phyloP scores from a whole-genome alignment of 2,797 vertebrate species.

The Tenualosa thibaudeaui region DNA sequence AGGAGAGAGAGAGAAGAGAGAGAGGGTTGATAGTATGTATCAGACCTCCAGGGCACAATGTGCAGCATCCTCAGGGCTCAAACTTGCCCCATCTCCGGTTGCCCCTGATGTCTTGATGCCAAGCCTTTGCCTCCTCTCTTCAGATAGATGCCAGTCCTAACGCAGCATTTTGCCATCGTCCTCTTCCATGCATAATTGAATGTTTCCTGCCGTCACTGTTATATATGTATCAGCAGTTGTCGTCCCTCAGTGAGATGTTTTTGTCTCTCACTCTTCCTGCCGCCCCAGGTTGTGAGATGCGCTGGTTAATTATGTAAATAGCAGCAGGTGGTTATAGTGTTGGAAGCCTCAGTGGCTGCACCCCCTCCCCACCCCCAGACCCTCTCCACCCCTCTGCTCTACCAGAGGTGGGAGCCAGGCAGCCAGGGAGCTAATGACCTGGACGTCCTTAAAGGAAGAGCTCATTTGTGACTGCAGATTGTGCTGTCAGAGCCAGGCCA shows the following conservation, averaged over 20 bases:
- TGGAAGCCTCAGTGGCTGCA: neutral
- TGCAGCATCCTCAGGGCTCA: neutral
- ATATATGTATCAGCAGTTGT: neutral
- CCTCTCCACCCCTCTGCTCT: neutral
- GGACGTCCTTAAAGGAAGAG: conserved; percentile 59
- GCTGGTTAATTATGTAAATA: conserved; percentile 36
- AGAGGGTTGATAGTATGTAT: neutral
- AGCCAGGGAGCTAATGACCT: conserved; percentile 50
- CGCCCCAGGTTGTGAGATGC: neutral
- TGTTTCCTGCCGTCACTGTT: neutral
- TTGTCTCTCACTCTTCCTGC: neutral
- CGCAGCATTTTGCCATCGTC: neutral
- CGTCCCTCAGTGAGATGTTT: neutral
- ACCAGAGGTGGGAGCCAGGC: neutral
- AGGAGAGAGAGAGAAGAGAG: conserved; percentile 4
- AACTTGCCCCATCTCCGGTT: neutral
- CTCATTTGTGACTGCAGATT: conserved; percentile 62
- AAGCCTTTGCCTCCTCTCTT: neutral
- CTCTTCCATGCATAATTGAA: neutral
- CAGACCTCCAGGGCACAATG: neutral
- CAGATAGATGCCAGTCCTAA: neutral
- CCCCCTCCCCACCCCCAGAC: neutral
- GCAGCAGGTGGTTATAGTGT: conserved; percentile 16
- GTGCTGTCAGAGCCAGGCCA: conserved; percentile 65
- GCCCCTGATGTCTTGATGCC: neutral